Percentiles rank a stretch among this genome's conserved stretches.
These are phyloP conservation scores for Mormyrus lacerda DNA, from an alignment of 2,113 vertebrate species.

Conservation along the genomic window DNA sequence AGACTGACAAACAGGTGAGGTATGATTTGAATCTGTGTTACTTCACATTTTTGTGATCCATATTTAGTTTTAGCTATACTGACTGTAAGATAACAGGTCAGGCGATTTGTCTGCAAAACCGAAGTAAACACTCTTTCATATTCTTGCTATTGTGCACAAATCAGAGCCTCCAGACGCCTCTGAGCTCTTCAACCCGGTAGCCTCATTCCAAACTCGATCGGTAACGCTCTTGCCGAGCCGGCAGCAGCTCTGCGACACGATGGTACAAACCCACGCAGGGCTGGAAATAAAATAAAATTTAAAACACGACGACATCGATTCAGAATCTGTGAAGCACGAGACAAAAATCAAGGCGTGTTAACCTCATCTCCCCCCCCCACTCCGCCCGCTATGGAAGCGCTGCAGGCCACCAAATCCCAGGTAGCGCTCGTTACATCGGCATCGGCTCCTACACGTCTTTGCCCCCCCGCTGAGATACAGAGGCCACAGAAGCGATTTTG, in stretches of 20 bases:
- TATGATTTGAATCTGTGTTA: not conserved
- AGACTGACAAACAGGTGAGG: not conserved
- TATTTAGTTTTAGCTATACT: not conserved
- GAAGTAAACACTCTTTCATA: not conserved
- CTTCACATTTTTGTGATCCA: not conserved
- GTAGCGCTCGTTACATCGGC: not conserved
- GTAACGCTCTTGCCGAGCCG: not conserved
- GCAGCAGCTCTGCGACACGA: not conserved
- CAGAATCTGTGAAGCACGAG: not conserved
- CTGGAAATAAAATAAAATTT: not conserved
- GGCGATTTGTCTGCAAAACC: not conserved
- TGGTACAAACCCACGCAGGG: not conserved
- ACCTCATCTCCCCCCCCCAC: not conserved
- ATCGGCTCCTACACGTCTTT: not conserved
- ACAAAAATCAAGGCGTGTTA: not conserved
- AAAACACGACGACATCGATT: not conserved
- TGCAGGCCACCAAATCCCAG: not conserved
- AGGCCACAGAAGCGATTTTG: not conserved
- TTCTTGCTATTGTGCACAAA: not conserved
- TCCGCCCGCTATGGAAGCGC: not conserved
- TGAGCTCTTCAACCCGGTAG: not conserved
- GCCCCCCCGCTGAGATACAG: not conserved
- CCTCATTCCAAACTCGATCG: not conserved
- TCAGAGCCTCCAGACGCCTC: not conserved
- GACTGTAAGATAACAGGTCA: not conserved